Evolutionary conservation across 2,888 invertebrate genomes (phyloP), one percentile per base, ranked within the genome.

Genomic region (Caenorhabditis japonica): DNA sequence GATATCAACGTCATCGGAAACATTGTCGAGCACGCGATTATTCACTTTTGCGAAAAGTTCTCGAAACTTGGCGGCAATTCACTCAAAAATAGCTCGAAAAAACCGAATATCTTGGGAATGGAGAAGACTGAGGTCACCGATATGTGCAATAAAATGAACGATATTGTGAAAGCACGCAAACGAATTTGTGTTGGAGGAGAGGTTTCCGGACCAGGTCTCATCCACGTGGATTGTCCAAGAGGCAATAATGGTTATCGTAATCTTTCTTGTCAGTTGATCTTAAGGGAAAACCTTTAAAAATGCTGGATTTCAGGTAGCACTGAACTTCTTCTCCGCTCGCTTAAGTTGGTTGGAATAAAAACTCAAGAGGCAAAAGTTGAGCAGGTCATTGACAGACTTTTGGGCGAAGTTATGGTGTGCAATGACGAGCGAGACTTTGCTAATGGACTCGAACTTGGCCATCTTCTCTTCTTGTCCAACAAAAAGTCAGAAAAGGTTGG

Each of bases 371-470:
- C 34, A 5, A 23, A 7, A 34, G 43, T 66, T 1, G 33, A 30
- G 0, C 15, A 30, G 5, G 7, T 58, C 12, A 38, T 68, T 1
- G 12, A 43, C 0, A 10, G 5, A 0, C 21, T 51, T 1, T 17
- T 34, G 30, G 25, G 12, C 5, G 93, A 92, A 21, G 17, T 55
- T 0, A 49, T 38, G 88, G 94, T 94, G 88, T 97, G 96, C 0
- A 92, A 93, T 62, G 97, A 97, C 87, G 97, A 97, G 88, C 93
- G 93, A 87, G 96, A 97, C 88, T 96, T 94, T 89, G 97, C 81
- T 2, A 94, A 94, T 58, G 93, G 94, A 0, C 88, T 97, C 1
- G 96, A 97, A 88, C 90, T 94, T 36, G 96, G 94, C 0, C 92
- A 94, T 79, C 92, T 94, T 88, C 89, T 97, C 49, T 94, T 96